phyloP scores from a whole-genome alignment of 2,797 vertebrate species.

The Spinibarbus caldwelli region DNA sequence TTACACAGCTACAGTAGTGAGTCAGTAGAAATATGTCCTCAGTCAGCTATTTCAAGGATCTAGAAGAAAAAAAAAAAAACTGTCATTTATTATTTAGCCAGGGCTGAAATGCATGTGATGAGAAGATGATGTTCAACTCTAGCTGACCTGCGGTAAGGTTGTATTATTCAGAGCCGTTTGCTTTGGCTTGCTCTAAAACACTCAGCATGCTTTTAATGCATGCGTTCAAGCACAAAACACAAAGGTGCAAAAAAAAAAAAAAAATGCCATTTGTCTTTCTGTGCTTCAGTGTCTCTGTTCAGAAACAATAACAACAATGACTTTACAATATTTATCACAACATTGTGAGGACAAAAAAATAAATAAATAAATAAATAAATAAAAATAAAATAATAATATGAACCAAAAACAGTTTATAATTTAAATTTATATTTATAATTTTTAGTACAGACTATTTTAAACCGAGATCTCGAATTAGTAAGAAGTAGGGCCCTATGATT shows the following conservation, averaged over 20 bases:
- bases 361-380: too few species aligned
- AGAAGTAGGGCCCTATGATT: too few species aligned
- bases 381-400: too few species aligned
- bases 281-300: slow-evolving; percentile 58
- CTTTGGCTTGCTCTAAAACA: slow-evolving; percentile 77
- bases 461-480: not conserved
- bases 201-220: slow-evolving; percentile 78
- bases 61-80: slow-evolving; percentile 68
- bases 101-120: slow-evolving; percentile 85
- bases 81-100: slow-evolving; percentile 85
- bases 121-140: slow-evolving; percentile 88
- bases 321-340: slow-evolving; percentile 5
- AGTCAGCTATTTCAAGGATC: slow-evolving; percentile 70
- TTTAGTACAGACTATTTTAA: not conserved
- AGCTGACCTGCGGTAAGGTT: slow-evolving; percentile 80
- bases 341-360: too few species aligned
- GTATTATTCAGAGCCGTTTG: slow-evolving; percentile 78
- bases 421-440: not conserved
- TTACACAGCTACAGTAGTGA: slow-evolving; percentile 72
- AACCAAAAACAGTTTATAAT: not conserved
- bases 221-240: slow-evolving; percentile 51
- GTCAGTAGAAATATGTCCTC: slow-evolving; percentile 73
- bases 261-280: slow-evolving; percentile 53
- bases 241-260: slow-evolving; percentile 25
- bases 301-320: slow-evolving; percentile 41